Conservation (phyloP, 2,888 invertebrate genomes). For the Limulus polyphemus region DNA sequence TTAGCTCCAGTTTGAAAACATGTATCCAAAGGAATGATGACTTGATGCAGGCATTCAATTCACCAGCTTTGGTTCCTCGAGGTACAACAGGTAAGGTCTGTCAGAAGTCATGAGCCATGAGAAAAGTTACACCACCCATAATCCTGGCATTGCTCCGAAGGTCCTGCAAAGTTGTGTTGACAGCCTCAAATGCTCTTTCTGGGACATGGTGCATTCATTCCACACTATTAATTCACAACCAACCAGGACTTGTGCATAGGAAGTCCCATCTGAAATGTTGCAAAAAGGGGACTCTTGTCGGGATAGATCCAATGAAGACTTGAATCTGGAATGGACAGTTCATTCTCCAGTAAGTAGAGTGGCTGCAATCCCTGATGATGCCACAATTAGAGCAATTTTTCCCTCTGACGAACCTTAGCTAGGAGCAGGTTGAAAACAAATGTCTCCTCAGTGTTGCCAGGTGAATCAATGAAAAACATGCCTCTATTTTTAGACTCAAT, state of each 20-base stretch:
- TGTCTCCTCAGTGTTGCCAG: constrained; percentile 38
- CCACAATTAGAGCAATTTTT: no score
- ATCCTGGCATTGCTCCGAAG: constrained; percentile 3
- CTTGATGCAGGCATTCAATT: no score
- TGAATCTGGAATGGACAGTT: not conserved
- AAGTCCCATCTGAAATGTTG: constrained; percentile 30
- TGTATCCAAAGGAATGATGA: no score
- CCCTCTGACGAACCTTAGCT: no score
- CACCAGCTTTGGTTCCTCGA: constrained; percentile 28
- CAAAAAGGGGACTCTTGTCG: constrained; percentile 30
- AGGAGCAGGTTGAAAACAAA: constrained; percentile 24
- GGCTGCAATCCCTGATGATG: constrained; percentile 24
- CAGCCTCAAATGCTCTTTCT: constrained; percentile 34
- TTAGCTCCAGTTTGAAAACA: no score
- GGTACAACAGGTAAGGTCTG: no score
- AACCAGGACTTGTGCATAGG: not conserved
- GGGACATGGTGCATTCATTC: constrained; percentile 36
- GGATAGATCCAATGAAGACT: constrained; percentile 18
- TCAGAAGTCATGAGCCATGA: no score
- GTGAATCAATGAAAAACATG: constrained; percentile 34
- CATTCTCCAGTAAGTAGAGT: constrained; percentile 31
- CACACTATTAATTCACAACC: constrained; percentile 31
- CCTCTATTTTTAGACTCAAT: not conserved
- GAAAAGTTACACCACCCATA: constrained; percentile 21
- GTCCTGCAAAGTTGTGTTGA: constrained; percentile 30